Evolutionary conservation across 2,113 vertebrate genomes (phyloP), one percentile per base, ranked within the genome.

Genomic region (Anhinga rufa): DNA sequence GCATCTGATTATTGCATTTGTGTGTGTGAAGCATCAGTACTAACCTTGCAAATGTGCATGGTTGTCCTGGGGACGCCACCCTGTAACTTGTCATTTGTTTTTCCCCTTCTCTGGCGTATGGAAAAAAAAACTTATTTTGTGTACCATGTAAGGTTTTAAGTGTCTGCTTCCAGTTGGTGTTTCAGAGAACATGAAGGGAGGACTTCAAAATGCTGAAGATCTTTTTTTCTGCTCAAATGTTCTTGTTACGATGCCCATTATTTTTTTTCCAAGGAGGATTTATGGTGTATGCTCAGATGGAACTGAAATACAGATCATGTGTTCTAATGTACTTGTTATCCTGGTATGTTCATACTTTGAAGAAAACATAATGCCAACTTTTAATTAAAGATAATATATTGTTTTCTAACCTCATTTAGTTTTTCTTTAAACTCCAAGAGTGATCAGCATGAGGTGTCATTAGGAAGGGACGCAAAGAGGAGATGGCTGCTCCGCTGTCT

Each of bases 381-480:
- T 84, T 48, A 92, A 92, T 97, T 95, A 96, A 97, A 96, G 77
- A 77, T 65, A 71, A 80, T 78, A 61, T 95, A 94, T 93, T 82
- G 74, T 94, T 97, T 96, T 93, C 68, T 95, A 92, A 94, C 74
- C 26, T 71, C 40, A 46, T 10, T 92, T 83, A 82, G 61, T 93
- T 88, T 96, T 96, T 82, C 55, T 94, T 92, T 88, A n/a, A 79
- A 80, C 64, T 84, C 48, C 42, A 77, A 78, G 86, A 58, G 32
- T 14, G 32, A 40, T 29, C 65, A 32, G 48, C 54, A 10, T 32
- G 52, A 68, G 57, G 17, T 12, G 4, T 51, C 42, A 17, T 36
- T 95, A 86, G 76, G 77, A 90, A 46, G 66, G 88, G 54, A 60
- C 7, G 8, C 42, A 42, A 55, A 68, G 48, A 87, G 55, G 54